Percentiles rank a stretch among this genome's conserved stretches.
These are phyloP conservation scores for Zhuqinia jingwanae DNA, from an alignment of 2,888 invertebrate species.

Conservation along the genomic window DNA sequence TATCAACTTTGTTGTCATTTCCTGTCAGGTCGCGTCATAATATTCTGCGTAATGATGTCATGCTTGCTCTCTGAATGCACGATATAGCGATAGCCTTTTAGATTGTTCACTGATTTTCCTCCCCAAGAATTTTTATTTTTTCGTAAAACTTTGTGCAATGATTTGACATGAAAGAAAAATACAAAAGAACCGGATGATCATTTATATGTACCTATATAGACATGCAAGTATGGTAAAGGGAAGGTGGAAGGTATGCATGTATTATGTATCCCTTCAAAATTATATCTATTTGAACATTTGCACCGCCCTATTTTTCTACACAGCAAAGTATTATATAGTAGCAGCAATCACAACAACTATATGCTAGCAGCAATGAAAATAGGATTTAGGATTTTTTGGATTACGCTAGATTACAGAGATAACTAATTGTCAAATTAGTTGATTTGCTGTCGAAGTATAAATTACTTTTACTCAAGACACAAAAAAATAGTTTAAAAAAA, in stretches of 20 bases:
- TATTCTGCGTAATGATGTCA: constrained; percentile 55
- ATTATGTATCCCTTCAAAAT: background rate
- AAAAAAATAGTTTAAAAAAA: too few species aligned
- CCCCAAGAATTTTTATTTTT: too few species aligned
- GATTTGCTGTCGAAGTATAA: constrained; percentile 38
- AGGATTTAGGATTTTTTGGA: too few species aligned
- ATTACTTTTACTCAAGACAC: background rate
- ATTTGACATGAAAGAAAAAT: constrained; percentile 11
- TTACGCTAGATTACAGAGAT: background rate
- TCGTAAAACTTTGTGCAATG: background rate
- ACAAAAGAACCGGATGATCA: constrained; percentile 34
- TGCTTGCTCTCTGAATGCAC: constrained; percentile 1
- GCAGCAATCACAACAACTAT: background rate
- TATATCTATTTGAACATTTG: constrained; percentile 34
- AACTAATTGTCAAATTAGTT: constrained; percentile 56
- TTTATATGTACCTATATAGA: constrained; percentile 1
- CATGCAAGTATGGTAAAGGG: too few species aligned
- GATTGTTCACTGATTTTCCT: too few species aligned
- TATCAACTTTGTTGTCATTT: constrained; percentile 65
- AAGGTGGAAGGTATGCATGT: too few species aligned
- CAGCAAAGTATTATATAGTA: background rate
- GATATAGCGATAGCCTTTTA: background rate
- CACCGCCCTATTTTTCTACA: background rate
- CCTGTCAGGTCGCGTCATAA: constrained; percentile 64
- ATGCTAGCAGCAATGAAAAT: too few species aligned